A percentile compares a stretch with the other conserved stretches of the same genome.
Conservation (phyloP, 2,797 vertebrate genomes). For the Pterois miles region DNA sequence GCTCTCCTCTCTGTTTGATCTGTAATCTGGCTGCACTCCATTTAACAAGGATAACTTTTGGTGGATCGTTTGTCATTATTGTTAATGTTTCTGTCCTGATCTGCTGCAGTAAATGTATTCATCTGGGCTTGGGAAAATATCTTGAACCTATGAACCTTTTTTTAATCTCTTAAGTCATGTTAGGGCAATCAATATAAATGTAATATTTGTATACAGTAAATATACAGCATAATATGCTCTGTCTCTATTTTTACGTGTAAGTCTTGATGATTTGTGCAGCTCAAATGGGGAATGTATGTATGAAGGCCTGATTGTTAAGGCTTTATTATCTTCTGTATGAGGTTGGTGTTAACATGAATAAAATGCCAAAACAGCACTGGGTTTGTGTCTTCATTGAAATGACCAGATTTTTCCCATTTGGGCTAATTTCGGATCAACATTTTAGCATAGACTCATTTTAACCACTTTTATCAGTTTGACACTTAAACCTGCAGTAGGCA, state of each 20-base stretch:
- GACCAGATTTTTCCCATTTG: background rate
- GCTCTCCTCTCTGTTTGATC: background rate
- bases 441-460: background rate
- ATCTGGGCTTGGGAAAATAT: constrained; percentile 16
- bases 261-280: constrained; percentile 49
- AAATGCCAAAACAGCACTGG: constrained; percentile 34
- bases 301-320: constrained; percentile 58
- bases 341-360: constrained; percentile 61
- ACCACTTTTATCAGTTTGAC: background rate
- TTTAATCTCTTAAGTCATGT: constrained; percentile 37
- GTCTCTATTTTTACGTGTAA: constrained; percentile 66
- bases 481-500: too few relatives aligned
- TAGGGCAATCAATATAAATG: constrained; percentile 72
- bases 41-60: constrained; percentile 15
- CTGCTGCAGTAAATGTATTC: constrained; percentile 24
- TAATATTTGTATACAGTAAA: constrained; percentile 69
- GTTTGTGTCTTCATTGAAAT: constrained; percentile 19
- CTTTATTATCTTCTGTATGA: constrained; percentile 46
- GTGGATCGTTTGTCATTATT: constrained; percentile 15
- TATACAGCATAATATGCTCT: constrained; percentile 45
- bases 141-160: constrained; percentile 10
- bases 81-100: constrained; percentile 14
- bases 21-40: background rate
- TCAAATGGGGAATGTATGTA: constrained; percentile 55
- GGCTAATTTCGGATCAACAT: background rate